A percentile compares a stretch with the other conserved stretches of the same genome.
Conservation (phyloP, 2,113 vertebrate species). For the Eublepharis macularius region DNA sequence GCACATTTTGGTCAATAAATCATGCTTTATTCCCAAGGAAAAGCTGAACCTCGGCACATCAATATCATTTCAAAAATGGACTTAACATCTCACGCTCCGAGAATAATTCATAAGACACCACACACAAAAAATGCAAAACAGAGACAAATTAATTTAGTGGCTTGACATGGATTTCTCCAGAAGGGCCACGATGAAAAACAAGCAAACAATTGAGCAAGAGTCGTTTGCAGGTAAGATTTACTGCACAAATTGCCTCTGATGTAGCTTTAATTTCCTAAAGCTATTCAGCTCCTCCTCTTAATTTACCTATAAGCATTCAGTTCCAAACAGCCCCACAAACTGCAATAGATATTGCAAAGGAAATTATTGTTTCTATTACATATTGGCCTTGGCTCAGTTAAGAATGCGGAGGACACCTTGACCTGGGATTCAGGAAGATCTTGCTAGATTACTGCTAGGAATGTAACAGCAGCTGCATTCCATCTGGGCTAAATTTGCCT, state of each 20-base stretch:
- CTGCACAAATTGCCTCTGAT: constrained; percentile 62
- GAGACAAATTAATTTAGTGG: constrained; percentile 50
- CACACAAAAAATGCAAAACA: constrained; percentile 52
- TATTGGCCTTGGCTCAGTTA: background rate
- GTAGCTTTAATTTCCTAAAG: constrained; percentile 46
- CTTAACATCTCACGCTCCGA: constrained; percentile 56
- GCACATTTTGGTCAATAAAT: constrained; percentile 40
- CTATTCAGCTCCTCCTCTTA: constrained; percentile 43
- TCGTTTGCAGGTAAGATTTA: constrained; percentile 64
- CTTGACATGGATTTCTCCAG: constrained; percentile 51
- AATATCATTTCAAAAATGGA: constrained; percentile 50
- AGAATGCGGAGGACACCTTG: too few relatives aligned
- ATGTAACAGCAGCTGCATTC: too few relatives aligned
- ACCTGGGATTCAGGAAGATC: background rate
- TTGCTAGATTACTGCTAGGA: too few relatives aligned
- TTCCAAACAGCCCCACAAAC: background rate
- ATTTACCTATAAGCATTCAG: constrained; percentile 38
- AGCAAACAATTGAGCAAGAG: constrained; percentile 60
- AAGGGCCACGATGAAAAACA: constrained; percentile 56
- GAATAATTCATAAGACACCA: constrained; percentile 41
- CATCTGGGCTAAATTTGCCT: too few relatives aligned
- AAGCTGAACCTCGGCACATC: constrained; percentile 4
- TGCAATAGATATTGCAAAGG: background rate
- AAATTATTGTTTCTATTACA: background rate
- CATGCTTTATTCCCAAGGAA: constrained; percentile 21